These are phyloP conservation scores for Marcusenius ussheri DNA, from an alignment of 2,113 vertebrate species.

Conservation along the genomic window DNA sequence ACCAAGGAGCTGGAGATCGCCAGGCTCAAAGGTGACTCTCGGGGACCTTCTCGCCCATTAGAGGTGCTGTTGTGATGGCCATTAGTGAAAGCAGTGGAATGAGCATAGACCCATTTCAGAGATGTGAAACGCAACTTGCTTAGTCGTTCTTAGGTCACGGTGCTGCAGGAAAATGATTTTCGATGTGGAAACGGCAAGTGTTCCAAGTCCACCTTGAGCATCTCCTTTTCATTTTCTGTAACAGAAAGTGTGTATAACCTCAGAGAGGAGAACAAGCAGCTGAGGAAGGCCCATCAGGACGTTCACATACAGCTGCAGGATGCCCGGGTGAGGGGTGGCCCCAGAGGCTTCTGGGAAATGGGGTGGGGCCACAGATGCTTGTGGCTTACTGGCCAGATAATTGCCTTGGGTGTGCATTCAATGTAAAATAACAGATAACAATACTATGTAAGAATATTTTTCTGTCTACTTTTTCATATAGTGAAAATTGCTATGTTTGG, in stretches of 20 bases:
- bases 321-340: constrained; percentile 67
- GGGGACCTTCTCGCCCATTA: neutral
- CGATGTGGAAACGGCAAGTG: neutral
- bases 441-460: neutral
- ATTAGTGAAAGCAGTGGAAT: neutral
- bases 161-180: neutral
- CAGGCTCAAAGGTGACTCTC: constrained; percentile 78
- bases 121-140: neutral
- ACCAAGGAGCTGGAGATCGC: constrained; percentile 76
- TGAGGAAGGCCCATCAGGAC: constrained; percentile 90
- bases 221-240: neutral
- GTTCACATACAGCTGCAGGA: constrained; percentile 89
- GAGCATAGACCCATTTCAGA: neutral
- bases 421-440: neutral
- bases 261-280: constrained; percentile 85
- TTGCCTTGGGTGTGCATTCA: neutral
- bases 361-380: neutral
- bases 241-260: constrained; percentile 81
- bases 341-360: neutral
- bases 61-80: too few species aligned
- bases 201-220: neutral
- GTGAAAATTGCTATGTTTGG: neutral
- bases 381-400: neutral
- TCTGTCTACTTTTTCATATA: neutral
- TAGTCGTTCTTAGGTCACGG: neutral